Evolutionary conservation across 2,113 vertebrate species (phyloP), one percentile per base, ranked within the genome.

Genomic region (Pseudorasbora parva): DNA sequence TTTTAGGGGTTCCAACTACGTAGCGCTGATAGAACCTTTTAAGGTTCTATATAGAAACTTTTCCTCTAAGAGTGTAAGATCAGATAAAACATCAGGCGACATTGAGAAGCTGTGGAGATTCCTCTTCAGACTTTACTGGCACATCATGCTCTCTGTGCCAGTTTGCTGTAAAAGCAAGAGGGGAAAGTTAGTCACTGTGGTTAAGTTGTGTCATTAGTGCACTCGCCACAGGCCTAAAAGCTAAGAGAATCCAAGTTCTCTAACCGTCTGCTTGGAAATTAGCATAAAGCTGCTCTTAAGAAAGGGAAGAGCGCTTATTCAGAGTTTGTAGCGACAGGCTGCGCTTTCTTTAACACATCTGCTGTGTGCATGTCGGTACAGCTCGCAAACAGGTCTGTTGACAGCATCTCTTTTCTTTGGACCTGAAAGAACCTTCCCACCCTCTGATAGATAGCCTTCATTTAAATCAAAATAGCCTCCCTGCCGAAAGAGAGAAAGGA

Each of bases 381-480:
- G 85, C 92, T 92, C 88, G 87, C 92, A 85, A 88, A 92, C 93
- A 94, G 94, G 92, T 92, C 92, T 89, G 86, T 84, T 90, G 89
- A 91, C 83, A 92, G 87, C 85, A 83, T 75, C 86, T 91, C 93
- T 91, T 95, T 95, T 93, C 94, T 94, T 88, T 33, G 37, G 57
- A 87, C 64, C 8, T 94, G 89, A 95, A 94, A 92, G 91, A 87
- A 88, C 89, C 92, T 91, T 90, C 91, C 90, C 86, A 12, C 66
- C 85, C 84, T 23, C 82, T 93, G 94, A 96, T 95, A 90, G 93
- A 95, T 95, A 90, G 93, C 87, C 90, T 90, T 90, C 88, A 94
- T 94, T 96, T 95, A 93, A 96, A 95, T 95, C 94, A 95, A 94
- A 96, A 96, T 94, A 91, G 85, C 82, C 81, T 79, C 87, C 83